A percentile compares a stretch with the other conserved stretches of the same genome.
phyloP scores from a whole-genome alignment of 1,140 invertebrate species.

The Brachionus paranguensis region DNA sequence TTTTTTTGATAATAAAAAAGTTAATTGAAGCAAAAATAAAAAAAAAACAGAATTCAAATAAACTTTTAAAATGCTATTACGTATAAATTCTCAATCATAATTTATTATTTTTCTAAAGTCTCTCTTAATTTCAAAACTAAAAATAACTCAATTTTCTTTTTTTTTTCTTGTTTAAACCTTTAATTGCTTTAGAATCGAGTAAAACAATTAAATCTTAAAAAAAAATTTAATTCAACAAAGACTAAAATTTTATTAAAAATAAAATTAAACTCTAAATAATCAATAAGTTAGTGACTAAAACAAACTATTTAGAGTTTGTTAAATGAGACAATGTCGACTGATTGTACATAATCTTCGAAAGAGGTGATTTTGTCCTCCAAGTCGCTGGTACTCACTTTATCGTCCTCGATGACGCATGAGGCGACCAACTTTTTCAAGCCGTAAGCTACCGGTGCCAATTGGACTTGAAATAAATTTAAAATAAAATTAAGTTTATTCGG shows the following conservation, averaged over 20 bases:
- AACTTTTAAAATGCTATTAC: neutral
- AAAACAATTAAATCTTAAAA: neutral
- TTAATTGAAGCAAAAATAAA: neutral
- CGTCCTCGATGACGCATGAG: conserved; percentile 80
- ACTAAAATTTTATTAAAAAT: conserved; percentile 16
- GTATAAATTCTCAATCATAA: neutral
- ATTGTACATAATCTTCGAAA: conserved; percentile 67
- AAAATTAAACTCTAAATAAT: neutral
- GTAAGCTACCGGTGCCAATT: conserved; percentile 79
- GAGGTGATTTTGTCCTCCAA: conserved; percentile 77
- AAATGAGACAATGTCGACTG: conserved; percentile 40
- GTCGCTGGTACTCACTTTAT: conserved; percentile 74
- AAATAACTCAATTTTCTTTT: neutral
- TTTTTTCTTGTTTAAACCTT: neutral
- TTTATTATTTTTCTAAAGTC: neutral
- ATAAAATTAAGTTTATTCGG: neutral
- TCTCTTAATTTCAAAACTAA: neutral
- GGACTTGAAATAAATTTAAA: conserved; percentile 16
- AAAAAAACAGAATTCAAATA: too few species aligned
- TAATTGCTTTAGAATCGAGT: neutral
- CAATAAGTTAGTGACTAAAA: neutral
- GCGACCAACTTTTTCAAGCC: conserved; percentile 91
- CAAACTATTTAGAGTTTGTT: conserved; percentile 34
- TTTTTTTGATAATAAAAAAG: neutral
- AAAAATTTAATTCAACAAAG: neutral